phyloP scores from a whole-genome alignment of 2,113 vertebrate genomes.

The Chaenocephalus aceratus region DNA sequence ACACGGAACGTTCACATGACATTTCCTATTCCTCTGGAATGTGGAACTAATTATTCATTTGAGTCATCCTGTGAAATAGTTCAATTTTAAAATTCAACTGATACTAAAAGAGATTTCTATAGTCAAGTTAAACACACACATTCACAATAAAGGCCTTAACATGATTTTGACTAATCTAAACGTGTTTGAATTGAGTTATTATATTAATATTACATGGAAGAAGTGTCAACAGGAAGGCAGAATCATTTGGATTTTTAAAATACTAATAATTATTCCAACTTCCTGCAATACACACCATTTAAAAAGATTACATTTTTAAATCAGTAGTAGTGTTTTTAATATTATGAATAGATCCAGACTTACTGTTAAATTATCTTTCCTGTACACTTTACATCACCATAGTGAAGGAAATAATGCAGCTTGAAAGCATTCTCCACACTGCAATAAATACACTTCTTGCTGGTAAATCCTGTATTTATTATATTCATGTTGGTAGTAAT shows the following conservation, averaged over 20 bases:
- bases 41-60: not conserved
- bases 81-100: not conserved
- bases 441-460: not conserved
- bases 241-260: not conserved
- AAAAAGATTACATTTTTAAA: too few relatives aligned
- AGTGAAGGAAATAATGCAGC: not conserved
- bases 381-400: not conserved
- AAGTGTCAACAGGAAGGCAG: not conserved
- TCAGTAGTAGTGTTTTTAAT: too few relatives aligned
- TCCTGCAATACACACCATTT: not conserved
- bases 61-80: not conserved
- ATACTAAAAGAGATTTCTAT: not conserved
- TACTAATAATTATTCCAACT: not conserved
- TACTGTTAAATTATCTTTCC: not conserved
- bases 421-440: not conserved
- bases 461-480: not conserved
- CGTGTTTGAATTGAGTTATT: too few relatives aligned
- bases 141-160: too few relatives aligned
- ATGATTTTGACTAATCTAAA: too few relatives aligned
- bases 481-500: too few relatives aligned
- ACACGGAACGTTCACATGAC: not conserved
- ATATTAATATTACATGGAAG: not conserved
- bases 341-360: not conserved
- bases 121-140: not conserved
- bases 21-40: not conserved